Percentiles rank a stretch among this genome's conserved stretches.
Conservation (phyloP, 1,140 invertebrate genomes). For the Thereuonema tuberculata region DNA sequence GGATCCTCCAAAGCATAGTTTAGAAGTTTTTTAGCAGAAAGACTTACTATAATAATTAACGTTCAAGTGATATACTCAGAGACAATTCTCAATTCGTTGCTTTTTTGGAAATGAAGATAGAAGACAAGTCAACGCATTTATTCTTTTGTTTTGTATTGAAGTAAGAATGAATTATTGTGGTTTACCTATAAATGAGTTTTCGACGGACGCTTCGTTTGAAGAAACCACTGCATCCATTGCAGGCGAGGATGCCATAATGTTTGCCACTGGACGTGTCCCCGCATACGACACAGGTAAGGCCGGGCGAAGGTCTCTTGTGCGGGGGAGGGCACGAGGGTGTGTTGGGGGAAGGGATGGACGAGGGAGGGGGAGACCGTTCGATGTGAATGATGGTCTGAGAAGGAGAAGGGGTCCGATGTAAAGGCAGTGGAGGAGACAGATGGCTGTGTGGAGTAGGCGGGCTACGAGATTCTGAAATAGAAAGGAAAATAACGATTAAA, state of each 20-base stretch:
- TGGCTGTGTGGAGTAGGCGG: neutral
- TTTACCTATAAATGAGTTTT: constrained; percentile 92
- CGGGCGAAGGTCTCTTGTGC: constrained; percentile 23
- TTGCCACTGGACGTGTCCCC: constrained; percentile 94
- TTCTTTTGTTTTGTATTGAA: no score
- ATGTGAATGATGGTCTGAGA: neutral
- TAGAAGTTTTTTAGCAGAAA: no score
- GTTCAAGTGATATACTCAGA: no score
- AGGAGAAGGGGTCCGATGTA: neutral
- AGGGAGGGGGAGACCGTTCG: no score
- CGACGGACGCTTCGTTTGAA: constrained; percentile 93
- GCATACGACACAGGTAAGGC: constrained; percentile 70
- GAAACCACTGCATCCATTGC: constrained; percentile 97
- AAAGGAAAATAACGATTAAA: no score
- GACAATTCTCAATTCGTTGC: no score
- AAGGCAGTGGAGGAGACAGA: neutral
- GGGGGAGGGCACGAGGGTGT: constrained; percentile 20
- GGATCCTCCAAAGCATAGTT: no score
- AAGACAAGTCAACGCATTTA: no score
- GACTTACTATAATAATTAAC: no score
- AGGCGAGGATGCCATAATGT: constrained; percentile 97
- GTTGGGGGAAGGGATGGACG: neutral
- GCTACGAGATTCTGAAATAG: neutral
- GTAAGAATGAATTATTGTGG: no score
- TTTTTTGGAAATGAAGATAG: no score